Evolutionary conservation across 2,888 invertebrate genomes (phyloP).

Genomic region (Craniophora ligustri): DNA sequence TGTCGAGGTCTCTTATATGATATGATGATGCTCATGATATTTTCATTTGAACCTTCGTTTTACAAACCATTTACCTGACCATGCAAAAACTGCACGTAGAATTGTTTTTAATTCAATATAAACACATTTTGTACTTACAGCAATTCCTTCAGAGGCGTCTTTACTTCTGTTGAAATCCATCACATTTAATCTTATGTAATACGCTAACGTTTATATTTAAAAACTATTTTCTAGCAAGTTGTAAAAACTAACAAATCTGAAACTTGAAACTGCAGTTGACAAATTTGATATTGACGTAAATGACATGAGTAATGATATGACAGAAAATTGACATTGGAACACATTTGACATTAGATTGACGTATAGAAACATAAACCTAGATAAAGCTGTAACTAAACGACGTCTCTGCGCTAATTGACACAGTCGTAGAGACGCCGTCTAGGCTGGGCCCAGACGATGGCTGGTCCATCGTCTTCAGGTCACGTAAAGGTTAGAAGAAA

Average conservation of each 20-base stretch:
- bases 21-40: too few relatives aligned
- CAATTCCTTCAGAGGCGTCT: conserved; percentile 85
- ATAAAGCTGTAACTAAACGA: too few relatives aligned
- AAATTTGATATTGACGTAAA: conserved; percentile 28
- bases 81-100: conserved; percentile 17
- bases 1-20: too few relatives aligned
- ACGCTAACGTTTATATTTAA: background rate
- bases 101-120: background rate
- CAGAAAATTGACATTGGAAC: conserved; percentile 5
- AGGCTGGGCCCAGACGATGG: too few relatives aligned
- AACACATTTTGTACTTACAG: conserved; percentile 68
- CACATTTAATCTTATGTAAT: conserved; percentile 18
- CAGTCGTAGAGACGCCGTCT: too few relatives aligned
- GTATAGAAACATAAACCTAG: too few relatives aligned
- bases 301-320: conserved; percentile 25
- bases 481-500: too few relatives aligned
- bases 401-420: too few relatives aligned
- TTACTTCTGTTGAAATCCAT: conserved; percentile 80
- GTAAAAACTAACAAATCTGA: too few relatives aligned
- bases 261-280: too few relatives aligned
- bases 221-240: conserved; percentile 18
- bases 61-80: conserved; percentile 26
- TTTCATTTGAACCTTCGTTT: conserved; percentile 27
- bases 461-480: too few relatives aligned
- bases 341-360: conserved; percentile 13